Evolutionary conservation across 2,113 vertebrate species (phyloP).

Genomic region (Kobus ellipsiprymnus): DNA sequence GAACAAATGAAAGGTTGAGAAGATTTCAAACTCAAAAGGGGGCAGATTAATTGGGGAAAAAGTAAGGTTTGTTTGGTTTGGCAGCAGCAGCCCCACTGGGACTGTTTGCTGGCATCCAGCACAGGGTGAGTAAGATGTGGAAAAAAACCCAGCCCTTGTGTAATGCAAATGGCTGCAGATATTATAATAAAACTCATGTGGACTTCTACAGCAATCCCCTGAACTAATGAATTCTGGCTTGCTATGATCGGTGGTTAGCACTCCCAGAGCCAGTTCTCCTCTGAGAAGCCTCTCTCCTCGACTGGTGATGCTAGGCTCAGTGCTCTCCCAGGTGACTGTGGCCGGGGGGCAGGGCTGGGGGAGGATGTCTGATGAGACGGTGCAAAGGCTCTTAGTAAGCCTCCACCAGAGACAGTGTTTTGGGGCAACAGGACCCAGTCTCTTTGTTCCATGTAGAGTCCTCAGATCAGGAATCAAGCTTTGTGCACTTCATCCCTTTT

Average conservation of each 20-base stretch:
- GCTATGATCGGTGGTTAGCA: background rate
- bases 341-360: fast-evolving
- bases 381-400: background rate
- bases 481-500: background rate
- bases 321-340: background rate
- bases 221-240: slow-evolving; percentile 8
- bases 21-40: slow-evolving; percentile 38
- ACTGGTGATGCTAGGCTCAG: background rate
- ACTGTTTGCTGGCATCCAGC: background rate
- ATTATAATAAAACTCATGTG: background rate
- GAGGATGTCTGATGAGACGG: background rate
- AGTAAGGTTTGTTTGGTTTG: slow-evolving; percentile 27
- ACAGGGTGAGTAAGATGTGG: background rate
- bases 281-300: background rate
- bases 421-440: background rate
- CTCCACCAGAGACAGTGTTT: background rate
- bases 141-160: background rate
- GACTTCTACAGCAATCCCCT: background rate
- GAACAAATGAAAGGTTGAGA: background rate
- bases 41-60: background rate
- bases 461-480: background rate
- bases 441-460: background rate
- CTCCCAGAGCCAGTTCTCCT: background rate
- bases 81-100: background rate
- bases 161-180: background rate